Conservation (phyloP, 2,888 invertebrate species). For the Zaprionus lineosus region DNA sequence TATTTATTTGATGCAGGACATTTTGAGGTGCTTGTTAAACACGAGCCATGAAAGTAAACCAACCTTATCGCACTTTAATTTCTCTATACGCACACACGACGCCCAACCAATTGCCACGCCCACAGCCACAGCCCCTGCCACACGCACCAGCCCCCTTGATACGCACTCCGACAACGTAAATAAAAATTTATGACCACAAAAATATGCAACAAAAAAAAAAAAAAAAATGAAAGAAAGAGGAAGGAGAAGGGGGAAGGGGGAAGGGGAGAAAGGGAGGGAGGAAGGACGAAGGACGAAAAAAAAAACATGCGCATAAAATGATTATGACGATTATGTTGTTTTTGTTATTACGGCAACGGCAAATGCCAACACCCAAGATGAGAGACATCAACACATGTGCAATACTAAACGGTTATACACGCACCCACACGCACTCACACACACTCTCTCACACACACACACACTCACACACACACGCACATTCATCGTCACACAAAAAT, state of each 20-base stretch:
- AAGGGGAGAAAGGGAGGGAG: no score
- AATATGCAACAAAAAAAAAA: conserved; percentile 69
- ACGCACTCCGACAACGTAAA: conserved; percentile 59
- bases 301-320: conserved; percentile 76
- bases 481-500: no score
- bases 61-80: conserved; percentile 73
- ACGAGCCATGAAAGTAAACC: conserved; percentile 57
- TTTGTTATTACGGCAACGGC: conserved; percentile 38
- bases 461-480: conserved; percentile 23
- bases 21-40: conserved; percentile 52
- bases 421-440: no score
- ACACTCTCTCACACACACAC: conserved; percentile 11
- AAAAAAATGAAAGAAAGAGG: no score
- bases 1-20: conserved; percentile 14
- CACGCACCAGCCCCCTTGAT: conserved; percentile 43
- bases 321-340: conserved; percentile 72
- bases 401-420: conserved; percentile 43
- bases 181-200: conserved; percentile 74
- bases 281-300: no score
- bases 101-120: background rate
- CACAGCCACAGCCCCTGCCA: conserved; percentile 4
- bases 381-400: conserved; percentile 42
- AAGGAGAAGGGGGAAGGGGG: no score
- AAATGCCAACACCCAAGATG: conserved; percentile 34
- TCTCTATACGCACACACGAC: conserved; percentile 33